Base-by-base conservation (phyloP, 2,797 vertebrate species). In the Eurystomus glaucurus region DNA sequence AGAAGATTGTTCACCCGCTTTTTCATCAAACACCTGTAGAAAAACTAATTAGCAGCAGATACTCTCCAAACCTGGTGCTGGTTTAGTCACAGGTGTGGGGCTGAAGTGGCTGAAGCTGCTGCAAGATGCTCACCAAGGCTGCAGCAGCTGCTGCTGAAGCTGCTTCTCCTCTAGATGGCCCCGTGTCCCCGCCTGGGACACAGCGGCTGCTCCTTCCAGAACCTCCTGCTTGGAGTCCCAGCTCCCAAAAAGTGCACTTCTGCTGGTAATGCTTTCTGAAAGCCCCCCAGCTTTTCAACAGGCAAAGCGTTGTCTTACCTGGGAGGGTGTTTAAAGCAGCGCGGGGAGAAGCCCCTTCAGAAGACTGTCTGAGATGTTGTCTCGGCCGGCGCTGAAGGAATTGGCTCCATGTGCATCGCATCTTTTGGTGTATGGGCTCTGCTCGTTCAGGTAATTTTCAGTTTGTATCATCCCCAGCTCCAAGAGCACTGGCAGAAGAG, bases 111-210 rank as follows among this genome's bases (percentile, higher is more conserved):
- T 37, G 3, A 13, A 46, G 74, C 55, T 2, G 23, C 69, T 48
- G n/a, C 4, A 35, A 5, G 50, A 8, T 16, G 62, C 48, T 6
- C 39, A 3, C 31, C 11, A 4, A 29, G 18, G 72, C 66, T 70
- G 39, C 1, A 1, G 22, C 5, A 39, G 16, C 14, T 83, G 85
- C 25, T 20, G 41, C 74, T 50, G 60, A 15, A 79, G 33, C 62
- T 61, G 20, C 35, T 33, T 54, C 3, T 46, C 97, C 98, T 94
- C 95, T 93, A 98, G 98, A 85, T 95, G 98, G 98, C 96, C 76
- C 93, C 31, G 70, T 81, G 91, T 6, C 11, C 66, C 74, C n/a
- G 64, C 54, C 68, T 11, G 51, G 48, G 31, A 54, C 39, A 3
- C 23, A 1, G 9, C 8, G 28, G 10, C 19, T 61, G 48, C 54